These are phyloP conservation scores for Neria commutata DNA, from an alignment of 2,888 invertebrate species.

Conservation along the genomic window DNA sequence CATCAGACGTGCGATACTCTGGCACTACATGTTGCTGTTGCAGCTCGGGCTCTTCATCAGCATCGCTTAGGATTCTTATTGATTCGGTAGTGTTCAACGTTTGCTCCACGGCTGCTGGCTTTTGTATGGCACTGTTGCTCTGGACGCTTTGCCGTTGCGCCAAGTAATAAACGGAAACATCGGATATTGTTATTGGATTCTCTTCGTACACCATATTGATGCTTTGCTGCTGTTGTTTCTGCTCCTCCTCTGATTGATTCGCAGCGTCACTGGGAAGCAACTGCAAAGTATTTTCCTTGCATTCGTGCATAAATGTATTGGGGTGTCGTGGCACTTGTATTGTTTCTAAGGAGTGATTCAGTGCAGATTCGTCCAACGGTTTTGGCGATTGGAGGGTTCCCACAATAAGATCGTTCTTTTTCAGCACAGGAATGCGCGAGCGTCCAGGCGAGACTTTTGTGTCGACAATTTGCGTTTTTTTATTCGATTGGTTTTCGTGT, in stretches of 20 bases:
- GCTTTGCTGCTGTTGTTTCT: conserved; percentile 14
- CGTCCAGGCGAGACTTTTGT: no score
- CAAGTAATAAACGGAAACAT: conserved; percentile 41
- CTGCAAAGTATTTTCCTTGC: conserved; percentile 24
- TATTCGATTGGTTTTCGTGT: no score
- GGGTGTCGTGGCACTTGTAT: conserved; percentile 13
- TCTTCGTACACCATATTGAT: conserved; percentile 28
- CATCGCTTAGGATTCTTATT: no score
- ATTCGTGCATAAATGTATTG: conserved; percentile 27
- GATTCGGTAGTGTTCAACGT: neutral
- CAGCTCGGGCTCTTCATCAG: no score
- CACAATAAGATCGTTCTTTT: conserved; percentile 7
- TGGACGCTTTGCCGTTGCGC: conserved; percentile 19
- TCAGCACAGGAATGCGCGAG: conserved; percentile 14
- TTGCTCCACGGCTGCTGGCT: conserved; percentile 4
- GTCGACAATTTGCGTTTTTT: no score
- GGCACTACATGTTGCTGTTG: neutral
- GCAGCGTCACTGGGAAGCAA: conserved; percentile 5
- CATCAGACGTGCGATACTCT: neutral
- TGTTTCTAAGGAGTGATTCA: conserved; percentile 10
- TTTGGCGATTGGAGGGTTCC: neutral
- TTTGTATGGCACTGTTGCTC: conserved; percentile 18
- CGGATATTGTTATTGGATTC: conserved; percentile 47
- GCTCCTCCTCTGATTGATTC: conserved; percentile 15
- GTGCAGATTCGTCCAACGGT: neutral